Conservation (phyloP, 53 echinoderm and acorn worm species). For the Glandiceps talaboti region DNA sequence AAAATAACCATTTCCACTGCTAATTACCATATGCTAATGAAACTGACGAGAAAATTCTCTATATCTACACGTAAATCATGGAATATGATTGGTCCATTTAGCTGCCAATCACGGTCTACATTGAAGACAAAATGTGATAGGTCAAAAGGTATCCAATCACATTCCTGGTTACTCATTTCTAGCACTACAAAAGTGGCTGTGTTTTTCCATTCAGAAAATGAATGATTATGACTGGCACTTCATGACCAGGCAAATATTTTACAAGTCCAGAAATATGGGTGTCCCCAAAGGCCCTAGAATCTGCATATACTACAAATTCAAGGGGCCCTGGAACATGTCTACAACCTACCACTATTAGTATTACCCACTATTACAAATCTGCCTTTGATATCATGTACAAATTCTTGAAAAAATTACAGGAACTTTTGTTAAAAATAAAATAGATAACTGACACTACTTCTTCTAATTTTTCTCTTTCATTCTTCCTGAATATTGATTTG, state of each 20-base stretch:
- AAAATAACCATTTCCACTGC: background rate
- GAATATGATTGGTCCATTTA: background rate
- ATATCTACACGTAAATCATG: background rate
- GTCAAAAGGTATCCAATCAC: background rate
- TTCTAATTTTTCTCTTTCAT: too few relatives aligned
- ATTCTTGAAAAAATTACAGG: too few relatives aligned
- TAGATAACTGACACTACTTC: too few relatives aligned
- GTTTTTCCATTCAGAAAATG: background rate
- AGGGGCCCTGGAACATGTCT: too few relatives aligned
- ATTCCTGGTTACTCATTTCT: background rate
- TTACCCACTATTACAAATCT: too few relatives aligned
- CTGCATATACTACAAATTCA: background rate
- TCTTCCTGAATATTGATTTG: too few relatives aligned
- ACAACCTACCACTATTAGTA: too few relatives aligned
- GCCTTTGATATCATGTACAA: too few relatives aligned
- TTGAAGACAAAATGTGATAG: background rate
- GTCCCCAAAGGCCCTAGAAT: background rate
- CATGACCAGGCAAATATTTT: background rate
- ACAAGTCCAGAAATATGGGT: background rate
- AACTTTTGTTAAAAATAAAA: too few relatives aligned
- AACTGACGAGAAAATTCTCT: background rate
- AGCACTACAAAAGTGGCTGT: background rate
- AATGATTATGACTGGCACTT: background rate
- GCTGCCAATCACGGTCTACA: background rate
- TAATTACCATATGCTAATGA: too few relatives aligned